Percentiles rank a stretch among this genome's conserved stretches.
Evolutionary conservation across 2,888 invertebrate genomes (phyloP).

Genomic region (Hypolimnas misippus): DNA sequence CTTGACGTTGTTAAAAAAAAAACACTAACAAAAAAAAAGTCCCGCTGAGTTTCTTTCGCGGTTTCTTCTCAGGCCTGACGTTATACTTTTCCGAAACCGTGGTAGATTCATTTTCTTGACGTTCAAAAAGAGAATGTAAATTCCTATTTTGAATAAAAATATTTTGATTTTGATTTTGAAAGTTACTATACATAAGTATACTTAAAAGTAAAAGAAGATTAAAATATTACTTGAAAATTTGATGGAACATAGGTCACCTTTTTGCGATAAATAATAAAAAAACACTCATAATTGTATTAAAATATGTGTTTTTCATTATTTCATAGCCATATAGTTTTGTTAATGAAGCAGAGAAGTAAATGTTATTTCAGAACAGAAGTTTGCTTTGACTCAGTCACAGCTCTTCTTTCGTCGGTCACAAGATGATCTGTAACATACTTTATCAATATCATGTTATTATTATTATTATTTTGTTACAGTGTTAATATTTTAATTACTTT

Average conservation of each 20-base stretch:
- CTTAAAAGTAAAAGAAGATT: too few species aligned
- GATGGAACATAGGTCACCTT: constrained; percentile 19
- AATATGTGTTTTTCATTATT: constrained; percentile 27
- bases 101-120: too few species aligned
- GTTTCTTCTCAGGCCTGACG: too few species aligned
- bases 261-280: constrained; percentile 20
- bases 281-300: constrained; percentile 26
- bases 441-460: constrained; percentile 40
- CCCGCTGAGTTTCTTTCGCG: too few species aligned
- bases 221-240: too few species aligned
- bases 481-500: constrained; percentile 3
- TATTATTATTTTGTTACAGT: constrained; percentile 4
- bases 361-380: constrained; percentile 16
- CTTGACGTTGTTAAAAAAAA: too few species aligned
- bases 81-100: too few species aligned
- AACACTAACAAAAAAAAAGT: too few species aligned
- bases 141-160: too few species aligned
- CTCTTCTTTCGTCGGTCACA: constrained; percentile 62
- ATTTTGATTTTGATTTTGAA: too few species aligned
- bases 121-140: too few species aligned
- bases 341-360: constrained; percentile 23
- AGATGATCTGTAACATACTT: constrained; percentile 72
- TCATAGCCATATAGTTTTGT: constrained; percentile 19
- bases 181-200: too few species aligned
- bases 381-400: constrained; percentile 42